Evolutionary conservation across 2,797 vertebrate genomes (phyloP).

Genomic region (Coluber constrictor): DNA sequence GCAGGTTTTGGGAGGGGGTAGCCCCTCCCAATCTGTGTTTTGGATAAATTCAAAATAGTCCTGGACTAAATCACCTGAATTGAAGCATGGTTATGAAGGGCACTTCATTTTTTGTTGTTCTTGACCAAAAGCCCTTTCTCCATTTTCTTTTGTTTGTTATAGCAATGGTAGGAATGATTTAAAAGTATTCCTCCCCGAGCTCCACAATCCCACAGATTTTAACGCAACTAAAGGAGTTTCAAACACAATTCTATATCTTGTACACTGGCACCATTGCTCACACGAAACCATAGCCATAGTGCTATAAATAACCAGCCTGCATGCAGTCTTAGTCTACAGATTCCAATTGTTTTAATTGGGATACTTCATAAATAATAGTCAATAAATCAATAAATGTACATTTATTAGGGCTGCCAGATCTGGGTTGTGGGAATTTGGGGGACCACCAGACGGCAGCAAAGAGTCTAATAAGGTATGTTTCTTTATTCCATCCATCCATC

Average conservation of each 20-base stretch:
- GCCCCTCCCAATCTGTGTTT: not conserved
- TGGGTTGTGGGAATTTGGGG: not conserved
- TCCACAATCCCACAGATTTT: not conserved
- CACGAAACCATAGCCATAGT: not conserved
- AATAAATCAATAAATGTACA: not conserved
- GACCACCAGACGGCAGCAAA: not conserved
- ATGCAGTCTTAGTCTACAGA: not conserved
- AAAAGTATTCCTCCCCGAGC: too few species aligned
- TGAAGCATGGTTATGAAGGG: not conserved
- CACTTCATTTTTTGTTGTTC: not conserved
- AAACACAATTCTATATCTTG: not conserved
- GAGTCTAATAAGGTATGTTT: not conserved
- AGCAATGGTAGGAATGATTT: not conserved
- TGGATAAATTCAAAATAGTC: not conserved
- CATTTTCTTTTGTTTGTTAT: not conserved
- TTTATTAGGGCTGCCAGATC: not conserved
- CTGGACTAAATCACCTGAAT: not conserved
- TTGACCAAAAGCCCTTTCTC: not conserved
- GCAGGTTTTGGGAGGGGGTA: not conserved
- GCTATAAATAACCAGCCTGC: not conserved
- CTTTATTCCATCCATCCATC: not conserved
- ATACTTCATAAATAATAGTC: not conserved
- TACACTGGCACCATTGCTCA: not conserved
- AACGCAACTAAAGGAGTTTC: not conserved
- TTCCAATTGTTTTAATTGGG: not conserved